These are phyloP conservation scores for Ariolimax columbianus DNA, from an alignment of 2,888 invertebrate species.

Conservation along the genomic window DNA sequence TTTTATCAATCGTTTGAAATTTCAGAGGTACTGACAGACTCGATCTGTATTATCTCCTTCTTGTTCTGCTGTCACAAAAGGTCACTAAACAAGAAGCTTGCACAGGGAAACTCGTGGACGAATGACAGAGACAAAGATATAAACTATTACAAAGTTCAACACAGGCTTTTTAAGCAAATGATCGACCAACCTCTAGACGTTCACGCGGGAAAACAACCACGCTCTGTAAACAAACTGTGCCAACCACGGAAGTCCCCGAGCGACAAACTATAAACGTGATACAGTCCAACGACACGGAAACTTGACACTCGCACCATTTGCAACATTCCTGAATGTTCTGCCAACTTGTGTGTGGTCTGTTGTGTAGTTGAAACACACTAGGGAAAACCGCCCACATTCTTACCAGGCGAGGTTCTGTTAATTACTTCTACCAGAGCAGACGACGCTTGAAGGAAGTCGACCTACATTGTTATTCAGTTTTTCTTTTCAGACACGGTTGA, in stretches of 20 bases:
- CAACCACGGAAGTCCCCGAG: background rate
- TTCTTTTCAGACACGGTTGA: too few species aligned
- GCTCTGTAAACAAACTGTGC: background rate
- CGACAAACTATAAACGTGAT: background rate
- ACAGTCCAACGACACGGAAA: background rate
- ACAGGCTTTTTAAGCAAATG: too few species aligned
- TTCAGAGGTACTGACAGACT: too few species aligned
- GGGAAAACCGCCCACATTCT: background rate
- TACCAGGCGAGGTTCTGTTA: background rate
- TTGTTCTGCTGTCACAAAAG: too few species aligned
- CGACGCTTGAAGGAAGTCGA: background rate
- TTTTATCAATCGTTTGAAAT: too few species aligned
- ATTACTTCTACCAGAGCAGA: background rate
- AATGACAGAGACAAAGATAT: too few species aligned
- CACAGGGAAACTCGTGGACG: too few species aligned
- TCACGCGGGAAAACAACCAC: background rate
- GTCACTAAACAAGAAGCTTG: too few species aligned
- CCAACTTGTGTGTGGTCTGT: background rate
- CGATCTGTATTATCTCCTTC: too few species aligned
- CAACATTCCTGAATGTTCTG: background rate
- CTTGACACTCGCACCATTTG: background rate
- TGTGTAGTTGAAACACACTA: background rate
- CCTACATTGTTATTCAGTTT: too few species aligned
- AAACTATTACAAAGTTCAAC: too few species aligned
- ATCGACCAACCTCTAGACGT: too few species aligned